Conservation (phyloP, 2,797 vertebrate species). For the Betta splendens region DNA sequence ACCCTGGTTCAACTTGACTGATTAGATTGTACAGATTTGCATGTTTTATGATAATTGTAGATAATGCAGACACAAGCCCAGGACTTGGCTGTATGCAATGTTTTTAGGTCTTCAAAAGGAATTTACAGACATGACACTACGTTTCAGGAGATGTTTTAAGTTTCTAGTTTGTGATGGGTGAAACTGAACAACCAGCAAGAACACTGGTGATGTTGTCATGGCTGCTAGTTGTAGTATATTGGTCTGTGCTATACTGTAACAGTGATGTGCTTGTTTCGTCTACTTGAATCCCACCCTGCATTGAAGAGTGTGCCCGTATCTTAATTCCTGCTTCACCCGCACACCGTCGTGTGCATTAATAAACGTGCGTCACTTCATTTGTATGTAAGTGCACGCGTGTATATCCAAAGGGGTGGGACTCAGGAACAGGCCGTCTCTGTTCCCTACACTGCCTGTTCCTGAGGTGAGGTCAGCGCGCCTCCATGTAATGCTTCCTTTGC, state of each 20-base stretch:
- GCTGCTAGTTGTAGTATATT: slow-evolving; percentile 4
- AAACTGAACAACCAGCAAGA: slow-evolving; percentile 8
- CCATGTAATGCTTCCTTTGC: slow-evolving; percentile 74
- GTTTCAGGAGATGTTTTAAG: slow-evolving; percentile 8
- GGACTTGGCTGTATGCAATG: no score
- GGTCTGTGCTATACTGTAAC: slow-evolving; percentile 11
- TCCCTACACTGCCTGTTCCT: slow-evolving; percentile 82
- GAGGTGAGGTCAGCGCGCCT: slow-evolving; percentile 76
- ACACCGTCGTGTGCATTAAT: slow-evolving; percentile 49
- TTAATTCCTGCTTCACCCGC: slow-evolving; percentile 63
- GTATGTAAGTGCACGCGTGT: slow-evolving; percentile 43
- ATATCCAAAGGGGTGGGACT: slow-evolving; percentile 74
- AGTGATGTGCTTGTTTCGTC: slow-evolving; percentile 27
- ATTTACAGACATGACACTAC: slow-evolving; percentile 35
- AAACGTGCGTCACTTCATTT: slow-evolving; percentile 29
- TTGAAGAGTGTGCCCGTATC: slow-evolving; percentile 50
- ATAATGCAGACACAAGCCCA: no score
- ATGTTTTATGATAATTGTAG: no score
- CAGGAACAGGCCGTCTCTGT: no score
- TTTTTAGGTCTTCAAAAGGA: not conserved
- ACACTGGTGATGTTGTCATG: slow-evolving; percentile 6
- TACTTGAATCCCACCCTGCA: slow-evolving; percentile 50
- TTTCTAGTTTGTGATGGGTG: not conserved
- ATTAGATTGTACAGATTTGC: no score
- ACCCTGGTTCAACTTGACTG: no score